A percentile compares a stretch with the other conserved stretches of the same genome.
Evolutionary conservation across 1,140 invertebrate genomes (phyloP).

Genomic region (Centruroides sculpturatus): DNA sequence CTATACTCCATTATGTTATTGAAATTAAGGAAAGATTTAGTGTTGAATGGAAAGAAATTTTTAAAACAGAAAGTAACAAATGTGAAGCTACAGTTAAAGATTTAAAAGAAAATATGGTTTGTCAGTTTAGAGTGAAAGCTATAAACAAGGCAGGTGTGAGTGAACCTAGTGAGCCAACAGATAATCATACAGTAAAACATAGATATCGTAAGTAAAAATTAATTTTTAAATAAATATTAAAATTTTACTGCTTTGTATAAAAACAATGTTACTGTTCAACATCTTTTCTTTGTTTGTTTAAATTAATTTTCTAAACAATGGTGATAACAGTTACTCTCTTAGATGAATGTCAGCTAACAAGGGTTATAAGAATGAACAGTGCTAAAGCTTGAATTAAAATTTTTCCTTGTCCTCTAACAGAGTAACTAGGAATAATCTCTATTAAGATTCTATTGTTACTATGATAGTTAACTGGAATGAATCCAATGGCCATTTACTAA

Average conservation of each 20-base stretch:
- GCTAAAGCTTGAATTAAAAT: no score
- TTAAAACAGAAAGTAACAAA: conserved; percentile 58
- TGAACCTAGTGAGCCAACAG: conserved; percentile 76
- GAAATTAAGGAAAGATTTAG: conserved; percentile 88
- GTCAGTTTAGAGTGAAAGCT: conserved; percentile 81
- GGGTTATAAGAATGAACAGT: no score
- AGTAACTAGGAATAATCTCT: no score
- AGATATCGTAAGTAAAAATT: conserved; percentile 59
- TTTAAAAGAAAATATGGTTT: conserved; percentile 82
- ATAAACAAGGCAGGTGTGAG: conserved; percentile 80
- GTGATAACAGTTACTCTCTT: no score
- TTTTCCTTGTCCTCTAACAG: no score
- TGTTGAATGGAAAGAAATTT: conserved; percentile 71
- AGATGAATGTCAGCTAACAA: no score
- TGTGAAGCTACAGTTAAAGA: conserved; percentile 68
- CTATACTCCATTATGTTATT: conserved; percentile 77
- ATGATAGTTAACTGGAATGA: no score
- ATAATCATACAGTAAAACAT: conserved; percentile 84
- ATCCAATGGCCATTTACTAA: no score
- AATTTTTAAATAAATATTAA: background rate
- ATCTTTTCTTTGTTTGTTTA: no score
- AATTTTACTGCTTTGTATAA: background rate
- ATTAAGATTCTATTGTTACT: no score
- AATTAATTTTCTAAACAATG: no score
- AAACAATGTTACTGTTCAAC: no score